These are phyloP conservation scores for Fukomys damarensis DNA, from an alignment of 2,113 vertebrate genomes.

Conservation along the genomic window DNA sequence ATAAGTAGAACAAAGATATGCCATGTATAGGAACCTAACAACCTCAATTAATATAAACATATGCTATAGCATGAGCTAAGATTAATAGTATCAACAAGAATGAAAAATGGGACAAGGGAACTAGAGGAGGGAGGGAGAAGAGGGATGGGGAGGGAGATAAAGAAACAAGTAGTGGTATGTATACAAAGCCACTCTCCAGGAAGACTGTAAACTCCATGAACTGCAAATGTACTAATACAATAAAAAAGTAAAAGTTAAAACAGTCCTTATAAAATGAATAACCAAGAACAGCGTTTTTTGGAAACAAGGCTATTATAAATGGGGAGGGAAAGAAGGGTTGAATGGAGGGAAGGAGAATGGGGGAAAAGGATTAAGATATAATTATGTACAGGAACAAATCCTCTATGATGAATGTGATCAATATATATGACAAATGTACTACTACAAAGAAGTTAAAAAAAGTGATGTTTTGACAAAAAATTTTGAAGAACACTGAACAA, in stretches of 20 bases:
- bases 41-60: background rate
- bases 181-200: background rate
- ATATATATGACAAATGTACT: background rate
- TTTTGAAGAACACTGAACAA: background rate
- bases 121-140: background rate
- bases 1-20: background rate
- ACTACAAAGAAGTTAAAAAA: background rate
- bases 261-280: background rate
- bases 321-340: background rate
- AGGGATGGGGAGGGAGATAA: background rate
- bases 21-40: background rate
- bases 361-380: background rate
- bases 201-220: background rate
- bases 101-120: background rate
- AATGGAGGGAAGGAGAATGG: background rate
- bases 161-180: background rate
- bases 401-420: background rate
- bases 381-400: background rate
- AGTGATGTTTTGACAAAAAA: background rate
- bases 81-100: background rate
- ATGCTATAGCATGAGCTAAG: background rate
- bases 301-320: background rate
- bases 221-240: background rate
- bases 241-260: background rate
- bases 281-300: background rate